Base-by-base conservation (phyloP, 1,140 invertebrate species). In the Geopemphigus sp. region DNA sequence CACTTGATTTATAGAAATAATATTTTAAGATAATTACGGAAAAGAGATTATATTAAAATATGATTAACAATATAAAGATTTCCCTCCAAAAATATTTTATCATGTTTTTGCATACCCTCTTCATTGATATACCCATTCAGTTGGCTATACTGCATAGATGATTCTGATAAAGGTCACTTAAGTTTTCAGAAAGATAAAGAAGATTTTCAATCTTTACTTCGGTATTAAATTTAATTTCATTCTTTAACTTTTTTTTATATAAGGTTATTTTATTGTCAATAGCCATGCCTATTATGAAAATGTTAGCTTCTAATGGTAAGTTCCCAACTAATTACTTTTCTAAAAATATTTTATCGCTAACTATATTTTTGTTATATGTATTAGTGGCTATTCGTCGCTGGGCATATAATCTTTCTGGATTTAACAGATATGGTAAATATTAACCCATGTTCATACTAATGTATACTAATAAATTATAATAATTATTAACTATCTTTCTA, bases 331-430 rank as follows among this genome's bases (percentile, higher is more conserved):
- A 47, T 76, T 19, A 29, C 10, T 1, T 19, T 14, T 53, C 17
- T 26, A 19, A 53, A n/a, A 54, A 29, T 11, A 29, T 50, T 50
- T 1, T 14, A 6, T 24, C 19, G 4, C 3, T 32, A 1, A 63
- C 32, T n/a, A 26, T 26, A 61, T 63, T 63, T 32, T 17, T 64
- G n/a, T 59, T 32, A 3, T 76, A 57, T 17, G 45, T 76, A n/a
- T 63, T 47, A 78, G 74, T 63, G 74, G 74, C 54, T 24, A 14
- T 78, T 50, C 57, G 57, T 6, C 74, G 74, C 8, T 78, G 74
- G 74, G 74, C 74, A 12, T 78, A 78, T 63, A 78, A 78, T 12
- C 74, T 78, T 26, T 78, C 74, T 24, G 74, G 74, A 63, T 78
- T 78, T 56, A 78, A 78, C 50, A 59, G n/a, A 78, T 78, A 29